Conservation (phyloP, 2,797 vertebrate genomes). For the Babyrousa celebensis region DNA sequence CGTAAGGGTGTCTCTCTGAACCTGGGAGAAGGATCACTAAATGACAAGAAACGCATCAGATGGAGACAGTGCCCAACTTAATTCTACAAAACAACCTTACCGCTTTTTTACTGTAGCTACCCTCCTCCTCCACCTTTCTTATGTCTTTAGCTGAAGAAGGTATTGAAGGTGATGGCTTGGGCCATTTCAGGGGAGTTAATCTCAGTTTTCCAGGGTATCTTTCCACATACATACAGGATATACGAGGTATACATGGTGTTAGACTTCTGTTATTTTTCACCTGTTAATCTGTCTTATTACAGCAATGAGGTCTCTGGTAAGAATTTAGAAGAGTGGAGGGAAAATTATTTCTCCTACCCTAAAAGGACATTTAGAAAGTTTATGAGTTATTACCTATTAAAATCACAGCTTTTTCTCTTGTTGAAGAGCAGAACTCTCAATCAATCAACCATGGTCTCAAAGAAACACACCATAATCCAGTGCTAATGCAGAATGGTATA, state of each 20-base stretch:
- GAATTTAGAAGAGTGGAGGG: not conserved
- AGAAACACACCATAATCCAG: slow-evolving; percentile 61
- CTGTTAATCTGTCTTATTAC: not conserved
- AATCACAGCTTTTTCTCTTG: slow-evolving; percentile 32
- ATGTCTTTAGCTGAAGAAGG: not conserved
- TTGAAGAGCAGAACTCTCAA: slow-evolving; percentile 22
- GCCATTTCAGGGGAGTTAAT: not conserved
- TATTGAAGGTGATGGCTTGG: not conserved
- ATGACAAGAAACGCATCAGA: not conserved
- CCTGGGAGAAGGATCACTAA: not conserved
- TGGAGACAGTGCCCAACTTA: not conserved
- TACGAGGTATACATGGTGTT: not conserved
- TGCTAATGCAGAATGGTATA: slow-evolving; percentile 64
- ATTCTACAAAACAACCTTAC: not conserved
- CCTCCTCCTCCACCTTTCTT: not conserved
- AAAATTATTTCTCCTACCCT: not conserved
- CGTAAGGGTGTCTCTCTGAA: not conserved
- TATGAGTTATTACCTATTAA: not conserved
- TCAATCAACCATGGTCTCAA: slow-evolving; percentile 4
- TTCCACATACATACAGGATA: no score
- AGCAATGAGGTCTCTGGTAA: not conserved
- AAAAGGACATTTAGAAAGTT: not conserved
- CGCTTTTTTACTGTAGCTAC: not conserved
- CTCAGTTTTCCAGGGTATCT: not conserved
- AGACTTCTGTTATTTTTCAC: not conserved